These are phyloP conservation scores for Epizoanthus illoricatus DNA, from an alignment of 92 coral and sea anemone species.

Conservation along the genomic window DNA sequence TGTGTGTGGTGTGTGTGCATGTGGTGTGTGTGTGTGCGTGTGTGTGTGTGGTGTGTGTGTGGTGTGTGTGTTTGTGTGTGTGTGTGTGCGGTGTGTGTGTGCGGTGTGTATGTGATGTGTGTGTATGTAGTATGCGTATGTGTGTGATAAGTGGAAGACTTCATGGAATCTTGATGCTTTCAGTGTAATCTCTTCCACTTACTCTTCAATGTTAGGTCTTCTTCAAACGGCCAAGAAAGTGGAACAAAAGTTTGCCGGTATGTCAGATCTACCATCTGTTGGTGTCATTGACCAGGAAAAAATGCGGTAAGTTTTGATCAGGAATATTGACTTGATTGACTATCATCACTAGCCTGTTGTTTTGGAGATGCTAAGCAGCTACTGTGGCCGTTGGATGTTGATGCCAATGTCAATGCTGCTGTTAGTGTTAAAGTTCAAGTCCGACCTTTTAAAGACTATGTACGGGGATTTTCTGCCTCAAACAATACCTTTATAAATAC, in stretches of 20 bases:
- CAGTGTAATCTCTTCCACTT: background rate
- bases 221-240: conserved; percentile 56
- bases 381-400: too few relatives aligned
- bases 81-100: background rate
- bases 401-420: background rate
- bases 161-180: background rate
- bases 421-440: background rate
- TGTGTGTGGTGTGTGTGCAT: background rate
- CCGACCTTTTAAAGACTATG: too few relatives aligned
- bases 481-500: too few relatives aligned
- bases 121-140: background rate
- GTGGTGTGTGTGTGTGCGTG: too few relatives aligned
- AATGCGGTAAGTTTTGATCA: conserved; percentile 73
- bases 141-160: background rate
- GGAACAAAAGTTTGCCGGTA: conserved; percentile 71
- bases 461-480: too few relatives aligned
- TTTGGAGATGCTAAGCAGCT: too few relatives aligned
- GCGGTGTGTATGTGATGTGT: background rate
- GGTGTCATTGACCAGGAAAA: conserved; percentile 96
- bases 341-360: too few relatives aligned
- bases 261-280: conserved; percentile 84
- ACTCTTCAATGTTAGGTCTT: conserved; percentile 56
- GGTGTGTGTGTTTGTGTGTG: conserved; percentile 44
- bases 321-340: too few relatives aligned
- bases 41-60: too few relatives aligned